These are phyloP conservation scores for Microctonus hyperodae DNA, from an alignment of 2,888 invertebrate genomes.

Conservation along the genomic window DNA sequence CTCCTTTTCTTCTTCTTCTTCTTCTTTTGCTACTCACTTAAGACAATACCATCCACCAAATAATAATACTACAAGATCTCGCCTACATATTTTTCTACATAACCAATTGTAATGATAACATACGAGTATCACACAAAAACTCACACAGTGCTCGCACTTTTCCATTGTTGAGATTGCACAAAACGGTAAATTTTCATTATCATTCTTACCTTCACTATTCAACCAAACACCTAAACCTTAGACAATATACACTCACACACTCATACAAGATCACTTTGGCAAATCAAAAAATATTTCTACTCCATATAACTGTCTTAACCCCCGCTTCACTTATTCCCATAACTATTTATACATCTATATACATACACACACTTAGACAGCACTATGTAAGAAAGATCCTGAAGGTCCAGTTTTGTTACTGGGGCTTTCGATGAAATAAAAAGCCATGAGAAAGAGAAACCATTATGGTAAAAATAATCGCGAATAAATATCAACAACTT, in stretches of 20 bases:
- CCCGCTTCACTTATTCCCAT: slow-evolving; percentile 3
- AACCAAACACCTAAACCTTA: no score
- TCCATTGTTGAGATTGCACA: slow-evolving; percentile 4
- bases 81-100: background rate
- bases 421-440: background rate
- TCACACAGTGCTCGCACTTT: background rate
- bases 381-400: background rate
- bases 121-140: background rate
- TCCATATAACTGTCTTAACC: background rate
- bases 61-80: background rate
- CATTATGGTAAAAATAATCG: background rate
- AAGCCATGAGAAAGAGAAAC: background rate
- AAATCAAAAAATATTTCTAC: slow-evolving; percentile 14
- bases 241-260: background rate
- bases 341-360: background rate
- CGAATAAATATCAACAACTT: slow-evolving; percentile 4
- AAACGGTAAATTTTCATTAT: slow-evolving; percentile 11
- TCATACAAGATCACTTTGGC: background rate
- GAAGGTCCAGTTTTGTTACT: background rate
- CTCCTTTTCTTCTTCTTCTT: background rate
- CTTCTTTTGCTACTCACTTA: background rate
- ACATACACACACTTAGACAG: background rate
- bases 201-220: background rate
- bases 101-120: background rate
- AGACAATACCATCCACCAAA: background rate